Percentiles rank a stretch among this genome's conserved stretches.
phyloP scores from a whole-genome alignment of 2,113 vertebrate species.

The Stercorarius parasiticus region DNA sequence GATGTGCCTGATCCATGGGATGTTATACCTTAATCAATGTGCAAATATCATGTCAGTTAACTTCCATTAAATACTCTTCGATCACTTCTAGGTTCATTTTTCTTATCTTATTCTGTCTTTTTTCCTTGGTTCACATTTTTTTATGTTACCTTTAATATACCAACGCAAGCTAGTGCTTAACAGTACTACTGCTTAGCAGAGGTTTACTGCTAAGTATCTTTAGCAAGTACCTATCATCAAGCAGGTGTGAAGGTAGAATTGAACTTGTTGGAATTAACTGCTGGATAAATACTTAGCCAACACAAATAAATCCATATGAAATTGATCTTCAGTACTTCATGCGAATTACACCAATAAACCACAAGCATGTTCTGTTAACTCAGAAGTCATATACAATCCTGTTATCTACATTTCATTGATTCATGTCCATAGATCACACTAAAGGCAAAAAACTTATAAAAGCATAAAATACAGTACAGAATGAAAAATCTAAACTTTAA shows the following conservation, averaged over 20 bases:
- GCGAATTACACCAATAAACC: neutral
- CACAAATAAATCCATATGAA: neutral
- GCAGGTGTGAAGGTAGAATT: neutral
- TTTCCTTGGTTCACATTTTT: neutral
- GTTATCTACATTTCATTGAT: neutral
- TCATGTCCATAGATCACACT: neutral
- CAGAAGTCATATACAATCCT: neutral
- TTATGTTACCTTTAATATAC: neutral
- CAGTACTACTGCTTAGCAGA: neutral
- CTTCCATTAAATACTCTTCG: neutral
- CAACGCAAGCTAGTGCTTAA: neutral
- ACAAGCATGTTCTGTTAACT: neutral
- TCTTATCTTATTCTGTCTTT: neutral
- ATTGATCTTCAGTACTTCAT: neutral
- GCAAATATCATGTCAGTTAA: neutral
- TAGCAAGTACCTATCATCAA: neutral
- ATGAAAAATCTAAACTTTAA: neutral
- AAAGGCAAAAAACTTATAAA: neutral
- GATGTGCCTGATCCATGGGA: neutral
- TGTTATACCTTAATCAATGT: accelerated
- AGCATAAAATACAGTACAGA: neutral
- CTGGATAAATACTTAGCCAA: neutral
- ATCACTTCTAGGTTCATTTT: neutral
- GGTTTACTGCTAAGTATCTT: neutral
- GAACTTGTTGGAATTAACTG: neutral